Percentiles rank a stretch among this genome's conserved stretches.
phyloP scores from a whole-genome alignment of 2,797 vertebrate genomes.

The Pteropus rufus region DNA sequence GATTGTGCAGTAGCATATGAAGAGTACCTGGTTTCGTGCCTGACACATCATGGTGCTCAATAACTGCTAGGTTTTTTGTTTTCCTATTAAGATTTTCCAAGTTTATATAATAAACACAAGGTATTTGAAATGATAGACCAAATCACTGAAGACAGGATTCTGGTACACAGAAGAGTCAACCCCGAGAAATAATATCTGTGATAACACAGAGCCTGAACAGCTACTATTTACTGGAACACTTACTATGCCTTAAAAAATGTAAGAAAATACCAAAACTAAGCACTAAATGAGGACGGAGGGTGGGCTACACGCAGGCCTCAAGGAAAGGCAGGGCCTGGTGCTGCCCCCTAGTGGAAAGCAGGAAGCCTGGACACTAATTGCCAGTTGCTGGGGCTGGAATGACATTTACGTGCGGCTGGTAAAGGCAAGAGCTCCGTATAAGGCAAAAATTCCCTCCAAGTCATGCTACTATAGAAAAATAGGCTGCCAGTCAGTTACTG shows the following conservation, averaged over 20 bases:
- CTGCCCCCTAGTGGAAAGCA: constrained; percentile 45
- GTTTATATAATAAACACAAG: background rate
- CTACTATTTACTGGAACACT: background rate
- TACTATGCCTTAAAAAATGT: background rate
- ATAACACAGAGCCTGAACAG: background rate
- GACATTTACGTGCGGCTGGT: background rate
- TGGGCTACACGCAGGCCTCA: background rate
- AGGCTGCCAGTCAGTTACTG: background rate
- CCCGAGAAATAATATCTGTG: background rate
- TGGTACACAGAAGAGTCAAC: background rate
- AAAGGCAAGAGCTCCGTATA: background rate
- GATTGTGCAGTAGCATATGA: background rate
- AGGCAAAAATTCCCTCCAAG: background rate
- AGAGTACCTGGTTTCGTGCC: background rate
- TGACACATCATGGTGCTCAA: background rate
- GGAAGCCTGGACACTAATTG: background rate
- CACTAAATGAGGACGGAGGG: background rate
- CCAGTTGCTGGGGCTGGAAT: background rate
- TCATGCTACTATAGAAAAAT: background rate
- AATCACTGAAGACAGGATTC: background rate
- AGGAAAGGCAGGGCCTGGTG: background rate
- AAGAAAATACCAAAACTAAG: background rate
- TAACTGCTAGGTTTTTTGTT: background rate
- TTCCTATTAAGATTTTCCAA: background rate
- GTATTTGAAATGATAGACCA: background rate